These are phyloP conservation scores for Monoplex corrugatus DNA, from an alignment of 2,888 invertebrate species.

Conservation along the genomic window DNA sequence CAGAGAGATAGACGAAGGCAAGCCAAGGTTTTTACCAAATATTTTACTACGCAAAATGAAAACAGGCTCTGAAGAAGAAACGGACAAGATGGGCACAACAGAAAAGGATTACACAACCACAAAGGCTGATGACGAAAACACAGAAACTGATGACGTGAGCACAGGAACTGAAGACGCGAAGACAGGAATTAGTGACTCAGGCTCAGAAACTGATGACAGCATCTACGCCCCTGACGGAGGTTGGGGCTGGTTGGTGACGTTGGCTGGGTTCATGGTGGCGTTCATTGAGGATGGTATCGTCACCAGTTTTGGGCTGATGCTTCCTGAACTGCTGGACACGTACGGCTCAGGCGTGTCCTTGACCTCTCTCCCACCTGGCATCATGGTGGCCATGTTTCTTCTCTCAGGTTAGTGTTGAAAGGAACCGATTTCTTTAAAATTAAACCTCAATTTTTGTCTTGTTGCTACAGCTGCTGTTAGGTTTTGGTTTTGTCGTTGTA, in stretches of 20 bases:
- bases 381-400: slow-evolving; percentile 49
- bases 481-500: neutral
- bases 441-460: neutral
- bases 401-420: slow-evolving; percentile 42
- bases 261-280: slow-evolving; percentile 53
- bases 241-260: slow-evolving; percentile 53
- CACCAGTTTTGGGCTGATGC: slow-evolving; percentile 53
- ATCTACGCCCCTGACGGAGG: slow-evolving; percentile 46
- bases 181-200: neutral
- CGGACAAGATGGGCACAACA: neutral
- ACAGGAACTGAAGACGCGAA: neutral
- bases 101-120: neutral
- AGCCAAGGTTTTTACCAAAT: neutral
- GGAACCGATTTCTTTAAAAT: neutral
- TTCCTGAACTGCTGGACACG: slow-evolving; percentile 48
- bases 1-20: neutral
- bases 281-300: slow-evolving; percentile 54
- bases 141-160: neutral
- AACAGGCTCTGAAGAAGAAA: too few relatives aligned
- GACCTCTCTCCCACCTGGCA: slow-evolving; percentile 52
- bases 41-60: neutral
- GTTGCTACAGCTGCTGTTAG: neutral
- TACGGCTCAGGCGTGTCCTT: slow-evolving; percentile 41
- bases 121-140: neutral
- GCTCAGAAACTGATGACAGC: neutral